These are phyloP conservation scores for Drosophila sproati DNA, from an alignment of 1,140 invertebrate species.

Conservation along the genomic window DNA sequence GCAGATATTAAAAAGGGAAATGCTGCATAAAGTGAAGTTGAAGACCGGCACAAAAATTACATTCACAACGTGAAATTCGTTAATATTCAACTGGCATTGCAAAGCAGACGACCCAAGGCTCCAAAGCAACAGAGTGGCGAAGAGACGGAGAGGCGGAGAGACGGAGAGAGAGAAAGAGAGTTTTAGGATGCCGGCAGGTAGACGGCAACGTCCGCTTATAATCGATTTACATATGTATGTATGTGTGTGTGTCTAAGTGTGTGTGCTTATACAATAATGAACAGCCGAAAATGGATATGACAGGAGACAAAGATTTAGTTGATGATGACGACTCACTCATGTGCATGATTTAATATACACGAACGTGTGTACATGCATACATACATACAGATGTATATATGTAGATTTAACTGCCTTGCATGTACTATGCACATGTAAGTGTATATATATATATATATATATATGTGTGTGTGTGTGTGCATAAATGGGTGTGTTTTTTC, in stretches of 20 bases:
- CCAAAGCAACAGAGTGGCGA: neutral
- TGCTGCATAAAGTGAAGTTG: constrained; percentile 37
- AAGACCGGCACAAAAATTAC: constrained; percentile 50
- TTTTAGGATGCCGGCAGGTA: constrained; percentile 37
- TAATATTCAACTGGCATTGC: constrained; percentile 74
- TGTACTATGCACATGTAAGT: constrained; percentile 7
- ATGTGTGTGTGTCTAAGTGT: neutral
- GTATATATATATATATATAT: neutral
- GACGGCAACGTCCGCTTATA: constrained; percentile 17
- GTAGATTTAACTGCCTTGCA: neutral
- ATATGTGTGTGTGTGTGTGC: neutral
- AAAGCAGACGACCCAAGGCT: constrained; percentile 20
- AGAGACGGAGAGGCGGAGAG: constrained; percentile 9
- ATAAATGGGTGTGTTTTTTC: constrained; percentile 51
- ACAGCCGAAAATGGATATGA: constrained; percentile 35
- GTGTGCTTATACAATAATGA: constrained; percentile 27
- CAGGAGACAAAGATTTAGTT: constrained; percentile 39
- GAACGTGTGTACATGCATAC: neutral
- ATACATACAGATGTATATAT: neutral
- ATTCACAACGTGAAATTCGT: constrained; percentile 47
- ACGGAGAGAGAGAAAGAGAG: neutral
- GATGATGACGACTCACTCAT: constrained; percentile 26
- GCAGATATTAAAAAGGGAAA: constrained; percentile 8
- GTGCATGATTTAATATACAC: constrained; percentile 31
- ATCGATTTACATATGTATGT: constrained; percentile 6